Evolutionary conservation across 2,797 vertebrate genomes (phyloP).

Genomic region (Poeciliopsis gracilis): DNA sequence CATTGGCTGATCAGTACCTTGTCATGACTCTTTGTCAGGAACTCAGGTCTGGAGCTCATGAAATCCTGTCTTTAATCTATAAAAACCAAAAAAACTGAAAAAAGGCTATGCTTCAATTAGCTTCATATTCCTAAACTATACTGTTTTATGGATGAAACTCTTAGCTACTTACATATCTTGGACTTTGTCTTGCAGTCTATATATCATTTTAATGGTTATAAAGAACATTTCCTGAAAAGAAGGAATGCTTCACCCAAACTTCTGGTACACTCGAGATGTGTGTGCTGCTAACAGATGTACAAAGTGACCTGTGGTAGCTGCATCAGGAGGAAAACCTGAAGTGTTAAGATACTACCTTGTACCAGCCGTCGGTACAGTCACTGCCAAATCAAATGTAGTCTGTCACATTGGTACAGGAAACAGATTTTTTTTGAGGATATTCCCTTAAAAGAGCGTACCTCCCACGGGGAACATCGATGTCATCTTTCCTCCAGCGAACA

Average conservation of each 20-base stretch:
- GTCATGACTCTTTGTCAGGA: background rate
- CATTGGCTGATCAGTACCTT: background rate
- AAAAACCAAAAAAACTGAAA: background rate
- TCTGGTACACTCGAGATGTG: constrained; percentile 6
- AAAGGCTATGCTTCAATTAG: background rate
- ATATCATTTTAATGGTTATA: background rate
- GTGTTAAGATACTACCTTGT: constrained; percentile 43
- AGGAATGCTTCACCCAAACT: background rate
- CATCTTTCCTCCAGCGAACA: constrained; percentile 97
- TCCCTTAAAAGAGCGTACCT: constrained; percentile 80
- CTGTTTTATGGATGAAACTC: background rate
- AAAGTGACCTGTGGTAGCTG: constrained; percentile 2
- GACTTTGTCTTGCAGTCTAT: constrained; percentile 15
- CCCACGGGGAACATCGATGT: constrained; percentile 90
- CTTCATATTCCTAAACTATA: background rate
- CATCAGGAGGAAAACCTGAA: constrained; percentile 50
- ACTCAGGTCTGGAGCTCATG: background rate
- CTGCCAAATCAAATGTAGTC: constrained; percentile 30
- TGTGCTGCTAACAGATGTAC: constrained; percentile 28
- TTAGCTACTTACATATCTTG: constrained; percentile 31
- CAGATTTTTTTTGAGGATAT: constrained; percentile 18
- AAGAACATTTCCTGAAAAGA: background rate
- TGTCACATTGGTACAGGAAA: constrained; percentile 36
- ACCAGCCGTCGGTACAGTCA: constrained; percentile 34
- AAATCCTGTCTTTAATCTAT: background rate